A percentile compares a stretch with the other conserved stretches of the same genome.
Evolutionary conservation across 2,888 invertebrate species (phyloP).

Genomic region (Alloscopus bannaensis): DNA sequence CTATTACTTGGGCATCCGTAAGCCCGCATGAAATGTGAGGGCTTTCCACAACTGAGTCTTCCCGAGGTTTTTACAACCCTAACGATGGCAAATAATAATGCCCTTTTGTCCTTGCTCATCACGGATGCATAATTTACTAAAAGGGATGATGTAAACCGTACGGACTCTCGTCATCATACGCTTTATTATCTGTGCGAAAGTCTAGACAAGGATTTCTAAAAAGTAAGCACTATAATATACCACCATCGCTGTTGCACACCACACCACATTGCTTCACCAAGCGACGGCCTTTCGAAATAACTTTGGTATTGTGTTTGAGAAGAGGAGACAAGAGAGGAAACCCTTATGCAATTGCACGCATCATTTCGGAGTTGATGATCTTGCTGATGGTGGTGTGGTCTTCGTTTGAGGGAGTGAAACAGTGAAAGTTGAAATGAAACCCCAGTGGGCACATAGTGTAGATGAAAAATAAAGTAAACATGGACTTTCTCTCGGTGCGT

Average conservation of each 20-base stretch:
- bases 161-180: not conserved
- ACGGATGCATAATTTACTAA: slow-evolving; percentile 36
- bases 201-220: not conserved
- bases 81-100: slow-evolving; percentile 27
- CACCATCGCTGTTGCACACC: slow-evolving; percentile 2
- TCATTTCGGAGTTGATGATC: slow-evolving; percentile 7
- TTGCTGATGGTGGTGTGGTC: not conserved
- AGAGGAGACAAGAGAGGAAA: slow-evolving; percentile 2
- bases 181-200: slow-evolving; percentile 14
- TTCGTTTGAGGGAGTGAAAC: not conserved
- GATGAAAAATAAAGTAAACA: slow-evolving; percentile 4
- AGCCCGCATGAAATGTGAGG: not conserved
- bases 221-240: not conserved
- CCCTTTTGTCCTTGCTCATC: slow-evolving; percentile 45
- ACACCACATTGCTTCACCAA: not conserved
- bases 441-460: not conserved
- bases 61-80: slow-evolving; percentile 1
- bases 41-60: slow-evolving; percentile 4
- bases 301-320: not conserved
- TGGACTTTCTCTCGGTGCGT: not conserved
- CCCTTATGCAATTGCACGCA: slow-evolving; percentile 32
- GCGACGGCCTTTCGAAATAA: not conserved
- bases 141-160: slow-evolving; percentile 4
- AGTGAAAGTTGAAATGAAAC: slow-evolving; percentile 25
- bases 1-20: not conserved